phyloP scores from a whole-genome alignment of 92 coral and sea anemone genomes.

The Epizoanthus illoricatus region DNA sequence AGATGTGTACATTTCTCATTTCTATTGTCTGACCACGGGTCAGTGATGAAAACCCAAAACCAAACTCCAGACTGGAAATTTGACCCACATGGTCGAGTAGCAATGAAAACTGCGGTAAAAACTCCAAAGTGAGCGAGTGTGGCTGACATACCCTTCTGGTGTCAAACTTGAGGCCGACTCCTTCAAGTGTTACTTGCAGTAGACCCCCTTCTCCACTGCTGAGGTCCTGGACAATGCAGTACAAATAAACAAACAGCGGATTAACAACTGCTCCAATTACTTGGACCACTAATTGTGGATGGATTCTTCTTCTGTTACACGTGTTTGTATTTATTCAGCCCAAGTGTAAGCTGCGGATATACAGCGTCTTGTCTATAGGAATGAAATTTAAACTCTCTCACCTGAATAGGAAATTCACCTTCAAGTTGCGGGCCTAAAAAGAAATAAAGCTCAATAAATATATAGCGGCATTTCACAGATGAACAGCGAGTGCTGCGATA shows the following conservation, averaged over 20 bases:
- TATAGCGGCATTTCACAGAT: background rate
- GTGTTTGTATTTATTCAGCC: too few relatives aligned
- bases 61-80: too few relatives aligned
- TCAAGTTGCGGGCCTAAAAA: conserved; percentile 92
- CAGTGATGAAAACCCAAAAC: too few relatives aligned
- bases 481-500: background rate
- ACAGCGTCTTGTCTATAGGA: too few relatives aligned
- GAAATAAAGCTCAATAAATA: background rate
- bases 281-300: background rate
- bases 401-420: conserved; percentile 94
- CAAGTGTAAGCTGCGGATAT: too few relatives aligned
- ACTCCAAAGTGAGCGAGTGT: background rate
- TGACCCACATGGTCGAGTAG: too few relatives aligned
- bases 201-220: conserved; percentile 78
- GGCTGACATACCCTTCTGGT: conserved; percentile 69
- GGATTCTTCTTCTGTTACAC: background rate
- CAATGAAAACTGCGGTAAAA: too few relatives aligned
- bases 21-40: too few relatives aligned
- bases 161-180: conserved; percentile 90
- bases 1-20: too few relatives aligned
- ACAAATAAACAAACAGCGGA: background rate
- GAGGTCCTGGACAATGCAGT: conserved; percentile 67
- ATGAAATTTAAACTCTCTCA: background rate
- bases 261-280: background rate
- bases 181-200: conserved; percentile 95